Evolutionary conservation across 2,888 invertebrate species (phyloP), one percentile per base, ranked within the genome.

Genomic region (Trissonchulus latispiculum): DNA sequence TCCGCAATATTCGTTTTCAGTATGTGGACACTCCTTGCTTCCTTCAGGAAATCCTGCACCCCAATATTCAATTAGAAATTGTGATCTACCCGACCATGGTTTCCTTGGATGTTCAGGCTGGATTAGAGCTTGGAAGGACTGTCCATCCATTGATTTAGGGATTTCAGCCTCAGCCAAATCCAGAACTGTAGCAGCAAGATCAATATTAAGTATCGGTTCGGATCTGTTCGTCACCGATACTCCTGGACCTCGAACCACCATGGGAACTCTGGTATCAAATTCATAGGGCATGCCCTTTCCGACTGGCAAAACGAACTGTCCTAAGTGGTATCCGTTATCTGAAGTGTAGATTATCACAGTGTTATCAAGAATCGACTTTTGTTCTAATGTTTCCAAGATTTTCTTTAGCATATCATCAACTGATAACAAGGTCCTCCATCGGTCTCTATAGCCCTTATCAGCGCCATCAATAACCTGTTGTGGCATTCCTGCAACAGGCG

Each of bases 211-310:
- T 23, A 59, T 59, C 28, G 59, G 59, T 59, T 59, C 59, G n/a
- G n/a, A n/a, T n/a, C n/a, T n/a, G n/a, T n/a, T n/a, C n/a, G n/a
- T n/a, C n/a, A n/a, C n/a, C n/a, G n/a, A n/a, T n/a, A n/a, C n/a
- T n/a, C n/a, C n/a, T n/a, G n/a, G 94, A 0, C 92, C 94, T 68
- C 89, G 86, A 1, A 95, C 88, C 69, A 93, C 80, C 1, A 95
- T 85, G 0, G 94, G 94, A 0, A 95, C 89, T 78, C 89, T 87
- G n/a, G n/a, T n/a, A n/a, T n/a, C n/a, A n/a, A n/a, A n/a, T n/a
- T n/a, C n/a, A n/a, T n/a, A n/a, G n/a, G n/a, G n/a, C n/a, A n/a
- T n/a, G n/a, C n/a, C n/a, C n/a, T n/a, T n/a, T n/a, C n/a, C n/a
- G n/a, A n/a, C n/a, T n/a, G n/a, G n/a, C n/a, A n/a, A n/a, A n/a